Base-by-base conservation (phyloP, 2,797 vertebrate genomes). In the Onychomys leucogaster region DNA sequence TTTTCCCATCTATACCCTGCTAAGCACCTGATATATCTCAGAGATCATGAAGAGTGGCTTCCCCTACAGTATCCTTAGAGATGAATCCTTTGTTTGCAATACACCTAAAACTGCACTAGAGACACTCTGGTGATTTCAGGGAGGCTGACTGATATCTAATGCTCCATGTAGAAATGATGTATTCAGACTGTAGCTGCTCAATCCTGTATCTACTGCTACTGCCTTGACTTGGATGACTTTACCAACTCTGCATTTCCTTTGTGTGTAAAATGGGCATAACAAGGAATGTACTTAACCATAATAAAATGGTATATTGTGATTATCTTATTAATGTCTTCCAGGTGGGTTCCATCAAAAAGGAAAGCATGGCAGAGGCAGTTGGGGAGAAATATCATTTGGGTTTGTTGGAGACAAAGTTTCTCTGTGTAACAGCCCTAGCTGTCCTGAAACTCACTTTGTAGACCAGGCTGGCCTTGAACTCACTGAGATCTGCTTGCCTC, bases 161-260 rank as follows among this genome's bases (percentile, higher is more conserved):
- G 5, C 65, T 77, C 41, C 57, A 27, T 43, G 78, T 29, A 75
- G 34, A 29, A 82, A 17, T 67, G 25, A 52, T 41, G 46, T 52
- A 75, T 80, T 96, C 10, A 90, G n/a, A 96, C 75, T 13, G 63
- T 27, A 41, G 27, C 67, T 92, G 94, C 57, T 88, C 76, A 96
- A 65, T 87, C n/a, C 29, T 93, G 1, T 29, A 21, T 43, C 1
- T 71, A 67, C 76, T 57, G 3, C 1, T 71, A 67, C 76, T 57
- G 3, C 21, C 86, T 94, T 93, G 63, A 61, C 43, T 82, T 57
- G 46, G 77, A 89, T 87, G 77, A 65, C 29, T 89, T 95, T 21
- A 14, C 43, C 78, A 93, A 91, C 4, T 1, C 43, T 61, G 29
- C n/a, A 32, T 86, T 94, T 76, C 6, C 34, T 76, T 78, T 92